Conservation (phyloP, 2,888 invertebrate genomes). For the Drosophila yooni region DNA sequence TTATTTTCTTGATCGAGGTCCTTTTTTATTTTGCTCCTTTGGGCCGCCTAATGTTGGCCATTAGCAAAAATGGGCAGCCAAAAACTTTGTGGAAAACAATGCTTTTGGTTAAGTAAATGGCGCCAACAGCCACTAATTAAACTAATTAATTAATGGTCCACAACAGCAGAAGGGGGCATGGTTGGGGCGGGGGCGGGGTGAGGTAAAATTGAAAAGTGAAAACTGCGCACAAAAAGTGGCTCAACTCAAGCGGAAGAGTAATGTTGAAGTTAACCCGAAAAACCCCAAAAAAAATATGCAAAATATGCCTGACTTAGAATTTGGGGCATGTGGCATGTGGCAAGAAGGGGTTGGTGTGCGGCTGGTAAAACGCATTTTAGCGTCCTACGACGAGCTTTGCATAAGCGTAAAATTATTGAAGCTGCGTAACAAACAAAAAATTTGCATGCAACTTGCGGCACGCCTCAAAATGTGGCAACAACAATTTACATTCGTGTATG, state of each 20-base stretch:
- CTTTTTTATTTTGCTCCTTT: constrained; percentile 35
- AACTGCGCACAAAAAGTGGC: constrained; percentile 41
- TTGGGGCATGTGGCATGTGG: neutral
- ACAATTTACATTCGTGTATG: constrained; percentile 26
- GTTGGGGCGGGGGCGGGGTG: neutral
- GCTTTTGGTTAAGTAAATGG: constrained; percentile 44
- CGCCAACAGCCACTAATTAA: constrained; percentile 66
- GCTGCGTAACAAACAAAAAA: constrained; percentile 22
- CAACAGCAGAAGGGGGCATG: neutral
- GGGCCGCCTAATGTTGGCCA: constrained; percentile 54
- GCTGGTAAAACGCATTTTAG: constrained; percentile 3
- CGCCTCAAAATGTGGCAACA: constrained; percentile 26
- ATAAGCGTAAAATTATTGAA: constrained; percentile 56
- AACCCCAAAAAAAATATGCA: constrained; percentile 35
- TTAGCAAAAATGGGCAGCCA: constrained; percentile 59
- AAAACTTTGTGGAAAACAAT: constrained; percentile 52
- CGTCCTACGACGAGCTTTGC: constrained; percentile 35
- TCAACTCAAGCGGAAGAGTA: constrained; percentile 46
- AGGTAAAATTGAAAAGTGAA: constrained; percentile 23
- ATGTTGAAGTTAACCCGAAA: constrained; percentile 1
- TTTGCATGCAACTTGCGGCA: constrained; percentile 49
- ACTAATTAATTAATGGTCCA: constrained; percentile 56
- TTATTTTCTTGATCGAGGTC: constrained; percentile 65
- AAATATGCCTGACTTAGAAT: constrained; percentile 41
- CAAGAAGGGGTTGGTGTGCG: neutral